These are phyloP conservation scores for Falco columbarius DNA, from an alignment of 2,797 vertebrate genomes.

Conservation along the genomic window DNA sequence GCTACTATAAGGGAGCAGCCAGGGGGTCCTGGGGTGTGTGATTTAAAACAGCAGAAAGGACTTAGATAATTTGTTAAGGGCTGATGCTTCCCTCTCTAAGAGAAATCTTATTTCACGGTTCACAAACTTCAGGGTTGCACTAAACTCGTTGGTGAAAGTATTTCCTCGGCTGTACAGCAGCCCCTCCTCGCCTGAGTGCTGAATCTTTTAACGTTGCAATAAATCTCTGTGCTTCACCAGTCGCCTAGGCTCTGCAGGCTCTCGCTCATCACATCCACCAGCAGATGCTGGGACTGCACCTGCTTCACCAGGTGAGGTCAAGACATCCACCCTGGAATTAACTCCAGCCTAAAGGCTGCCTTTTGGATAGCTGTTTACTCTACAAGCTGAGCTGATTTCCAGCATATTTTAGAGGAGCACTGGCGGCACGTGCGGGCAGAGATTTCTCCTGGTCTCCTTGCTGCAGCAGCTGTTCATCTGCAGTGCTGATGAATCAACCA, in stretches of 20 bases:
- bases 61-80: slow-evolving; percentile 3
- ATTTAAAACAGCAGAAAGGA: slow-evolving; percentile 39
- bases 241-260: not conserved
- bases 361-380: not conserved
- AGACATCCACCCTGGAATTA: not conserved
- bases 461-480: not conserved
- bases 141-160: not conserved
- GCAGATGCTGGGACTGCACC: not conserved
- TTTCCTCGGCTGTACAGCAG: not conserved
- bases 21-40: not conserved
- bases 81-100: slow-evolving; percentile 29
- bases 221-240: not conserved
- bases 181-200: not conserved
- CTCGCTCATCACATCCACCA: not conserved
- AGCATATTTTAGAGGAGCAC: not conserved
- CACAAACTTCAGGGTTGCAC: slow-evolving; percentile 39
- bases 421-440: fast-evolving
- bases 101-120: slow-evolving; percentile 74
- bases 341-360: not conserved
- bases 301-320: not conserved
- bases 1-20: not conserved
- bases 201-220: not conserved
- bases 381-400: not conserved
- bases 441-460: not conserved
- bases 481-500: not conserved